A percentile compares a stretch with the other conserved stretches of the same genome.
Evolutionary conservation across 2,113 vertebrate genomes (phyloP).

Genomic region (Elachura formosa): DNA sequence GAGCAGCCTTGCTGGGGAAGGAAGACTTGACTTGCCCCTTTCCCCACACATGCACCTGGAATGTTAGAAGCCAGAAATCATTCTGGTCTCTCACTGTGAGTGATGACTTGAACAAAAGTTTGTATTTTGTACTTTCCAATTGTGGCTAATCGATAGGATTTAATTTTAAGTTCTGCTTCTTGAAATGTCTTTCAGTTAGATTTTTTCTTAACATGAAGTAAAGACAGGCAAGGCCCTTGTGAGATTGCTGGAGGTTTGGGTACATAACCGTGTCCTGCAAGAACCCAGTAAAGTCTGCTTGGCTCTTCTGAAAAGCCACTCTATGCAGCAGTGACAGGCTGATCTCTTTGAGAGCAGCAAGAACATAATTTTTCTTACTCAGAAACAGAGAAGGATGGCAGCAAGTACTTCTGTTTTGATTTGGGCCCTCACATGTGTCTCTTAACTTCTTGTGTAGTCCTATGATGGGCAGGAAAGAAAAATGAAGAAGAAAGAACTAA

Average conservation of each 20-base stretch:
- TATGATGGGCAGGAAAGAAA: background rate
- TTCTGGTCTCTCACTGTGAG: background rate
- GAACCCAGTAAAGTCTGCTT: background rate
- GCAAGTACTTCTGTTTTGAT: background rate
- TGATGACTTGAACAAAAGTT: background rate
- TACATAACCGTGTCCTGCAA: background rate
- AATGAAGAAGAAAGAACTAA: background rate
- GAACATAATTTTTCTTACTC: background rate
- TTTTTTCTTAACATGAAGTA: background rate
- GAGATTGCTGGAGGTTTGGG: background rate
- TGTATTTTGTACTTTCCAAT: background rate
- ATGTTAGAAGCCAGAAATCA: background rate
- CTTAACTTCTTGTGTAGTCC: background rate
- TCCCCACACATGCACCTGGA: background rate
- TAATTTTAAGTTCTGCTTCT: background rate
- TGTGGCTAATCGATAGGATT: background rate
- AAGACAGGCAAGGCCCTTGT: background rate
- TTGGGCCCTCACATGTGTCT: background rate
- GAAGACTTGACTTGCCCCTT: background rate
- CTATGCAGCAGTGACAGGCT: background rate
- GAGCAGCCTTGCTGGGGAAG: background rate
- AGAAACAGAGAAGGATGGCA: background rate
- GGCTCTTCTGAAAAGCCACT: background rate
- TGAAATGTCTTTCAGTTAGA: background rate
- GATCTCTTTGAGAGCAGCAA: background rate